Conservation (phyloP, 1,140 invertebrate species). For the Myzus persicae region DNA sequence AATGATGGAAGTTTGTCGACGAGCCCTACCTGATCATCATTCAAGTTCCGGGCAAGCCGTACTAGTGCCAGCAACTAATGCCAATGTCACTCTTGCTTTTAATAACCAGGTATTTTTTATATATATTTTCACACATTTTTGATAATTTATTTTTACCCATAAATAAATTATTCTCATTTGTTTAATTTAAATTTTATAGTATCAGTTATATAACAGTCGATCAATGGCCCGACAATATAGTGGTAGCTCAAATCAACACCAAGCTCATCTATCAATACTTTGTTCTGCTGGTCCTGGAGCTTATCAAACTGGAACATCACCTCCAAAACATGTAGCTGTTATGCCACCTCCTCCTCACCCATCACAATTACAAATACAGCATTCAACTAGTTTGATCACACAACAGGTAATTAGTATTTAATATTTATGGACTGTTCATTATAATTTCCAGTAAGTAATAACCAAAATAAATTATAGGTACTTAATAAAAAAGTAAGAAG, state of each 20-base stretch:
- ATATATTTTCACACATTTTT: background rate
- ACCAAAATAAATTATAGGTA: background rate
- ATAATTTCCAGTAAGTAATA: background rate
- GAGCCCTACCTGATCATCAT: conserved; percentile 64
- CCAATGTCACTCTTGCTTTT: conserved; percentile 87
- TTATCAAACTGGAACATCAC: conserved; percentile 79
- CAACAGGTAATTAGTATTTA: conserved; percentile 69
- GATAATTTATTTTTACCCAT: background rate
- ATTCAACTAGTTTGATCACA: conserved; percentile 69
- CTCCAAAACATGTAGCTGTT: conserved; percentile 89
- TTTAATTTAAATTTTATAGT: conserved; percentile 68
- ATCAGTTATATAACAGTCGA: conserved; percentile 85
- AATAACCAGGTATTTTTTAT: conserved; percentile 72
- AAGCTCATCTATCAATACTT: conserved; percentile 59
- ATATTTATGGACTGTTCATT: no score
- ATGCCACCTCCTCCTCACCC: conserved; percentile 76
- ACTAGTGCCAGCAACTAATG: conserved; percentile 76
- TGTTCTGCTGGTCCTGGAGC: conserved; percentile 59
- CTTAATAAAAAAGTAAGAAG: background rate
- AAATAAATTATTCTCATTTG: conserved; percentile 31
- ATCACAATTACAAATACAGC: conserved; percentile 74
- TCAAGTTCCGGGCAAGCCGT: conserved; percentile 67
- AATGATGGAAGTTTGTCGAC: conserved; percentile 91
- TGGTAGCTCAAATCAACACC: conserved; percentile 66
- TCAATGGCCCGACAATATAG: conserved; percentile 72